phyloP scores from a whole-genome alignment of 2,113 vertebrate genomes.

The Setophaga petechia region DNA sequence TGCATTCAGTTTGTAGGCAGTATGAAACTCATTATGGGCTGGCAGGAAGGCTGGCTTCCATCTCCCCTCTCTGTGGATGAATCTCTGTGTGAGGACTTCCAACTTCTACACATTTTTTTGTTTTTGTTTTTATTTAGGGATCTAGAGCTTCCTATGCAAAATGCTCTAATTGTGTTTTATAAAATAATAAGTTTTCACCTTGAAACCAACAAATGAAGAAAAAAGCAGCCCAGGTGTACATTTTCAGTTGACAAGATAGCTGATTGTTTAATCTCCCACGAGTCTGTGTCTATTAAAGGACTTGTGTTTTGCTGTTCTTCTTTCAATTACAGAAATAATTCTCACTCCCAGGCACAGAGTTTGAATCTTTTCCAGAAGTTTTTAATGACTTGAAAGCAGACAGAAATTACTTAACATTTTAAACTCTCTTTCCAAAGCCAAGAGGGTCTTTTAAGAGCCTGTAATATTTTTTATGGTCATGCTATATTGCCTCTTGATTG shows the following conservation, averaged over 20 bases:
- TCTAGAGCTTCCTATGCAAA: background rate
- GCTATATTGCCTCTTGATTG: slow-evolving; percentile 13
- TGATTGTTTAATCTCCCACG: background rate
- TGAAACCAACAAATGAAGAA: background rate
- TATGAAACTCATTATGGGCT: background rate
- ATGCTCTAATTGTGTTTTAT: background rate
- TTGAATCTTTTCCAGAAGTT: background rate
- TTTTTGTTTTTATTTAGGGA: background rate
- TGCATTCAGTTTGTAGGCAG: background rate
- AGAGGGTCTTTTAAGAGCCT: background rate
- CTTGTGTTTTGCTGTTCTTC: background rate
- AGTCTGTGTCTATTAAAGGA: background rate
- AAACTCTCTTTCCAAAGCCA: background rate
- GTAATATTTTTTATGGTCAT: slow-evolving; percentile 3
- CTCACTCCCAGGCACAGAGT: background rate
- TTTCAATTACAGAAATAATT: slow-evolving; percentile 37
- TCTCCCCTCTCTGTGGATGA: background rate
- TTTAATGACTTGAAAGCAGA: background rate
- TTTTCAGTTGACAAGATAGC: background rate
- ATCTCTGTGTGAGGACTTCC: background rate
- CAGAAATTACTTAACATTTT: slow-evolving; percentile 14
- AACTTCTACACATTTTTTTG: rapidly evolving
- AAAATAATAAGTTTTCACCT: background rate
- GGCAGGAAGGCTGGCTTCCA: background rate
- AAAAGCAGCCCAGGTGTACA: background rate